Conservation (phyloP, 23 tunicate genomes). For the Trididemnum clinides region DNA sequence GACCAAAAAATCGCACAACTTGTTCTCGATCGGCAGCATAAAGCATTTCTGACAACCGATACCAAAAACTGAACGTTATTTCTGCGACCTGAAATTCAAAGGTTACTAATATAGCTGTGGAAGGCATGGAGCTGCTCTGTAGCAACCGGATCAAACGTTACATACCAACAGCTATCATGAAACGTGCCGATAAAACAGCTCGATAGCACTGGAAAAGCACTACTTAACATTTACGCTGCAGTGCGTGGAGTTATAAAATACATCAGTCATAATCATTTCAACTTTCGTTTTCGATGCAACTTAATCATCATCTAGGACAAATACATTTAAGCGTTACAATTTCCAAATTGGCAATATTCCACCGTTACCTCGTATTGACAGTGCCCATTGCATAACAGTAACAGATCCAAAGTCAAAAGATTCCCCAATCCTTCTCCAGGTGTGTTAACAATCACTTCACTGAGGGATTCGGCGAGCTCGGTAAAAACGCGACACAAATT, state of each 20-base stretch:
- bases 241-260: no score
- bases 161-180: no score
- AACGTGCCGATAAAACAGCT: no score
- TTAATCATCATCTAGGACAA: no score
- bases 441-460: constrained; percentile 60
- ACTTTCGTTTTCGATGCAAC: no score
- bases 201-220: no score
- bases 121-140: background rate
- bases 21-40: constrained; percentile 50
- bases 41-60: constrained; percentile 80
- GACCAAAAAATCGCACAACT: constrained; percentile 46
- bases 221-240: no score
- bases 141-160: no score
- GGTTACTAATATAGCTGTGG: background rate
- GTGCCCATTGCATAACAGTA: constrained; percentile 83
- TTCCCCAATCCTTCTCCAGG: constrained; percentile 93
- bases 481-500: constrained; percentile 91
- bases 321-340: no score
- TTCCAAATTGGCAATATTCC: no score
- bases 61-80: constrained; percentile 96
- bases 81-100: constrained; percentile 73
- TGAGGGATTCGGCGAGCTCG: constrained; percentile 76
- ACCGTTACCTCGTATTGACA: constrained; percentile 97
- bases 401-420: constrained; percentile 67
- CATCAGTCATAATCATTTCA: no score